phyloP scores from a whole-genome alignment of 2,113 vertebrate species.

The Crotalus helleri region DNA sequence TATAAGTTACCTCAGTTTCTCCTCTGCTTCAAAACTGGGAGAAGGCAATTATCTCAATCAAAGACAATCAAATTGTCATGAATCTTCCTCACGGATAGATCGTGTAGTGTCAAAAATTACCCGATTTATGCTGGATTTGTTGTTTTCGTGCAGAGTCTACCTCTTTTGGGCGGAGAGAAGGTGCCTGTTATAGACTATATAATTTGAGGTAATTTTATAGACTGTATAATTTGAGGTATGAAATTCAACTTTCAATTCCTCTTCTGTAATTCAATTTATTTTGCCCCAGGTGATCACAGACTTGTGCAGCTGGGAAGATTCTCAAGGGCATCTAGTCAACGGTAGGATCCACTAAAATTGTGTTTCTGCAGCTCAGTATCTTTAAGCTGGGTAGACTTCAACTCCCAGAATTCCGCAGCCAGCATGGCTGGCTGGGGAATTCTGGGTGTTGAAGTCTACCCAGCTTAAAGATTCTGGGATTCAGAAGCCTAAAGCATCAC shows the following conservation, averaged over 20 bases:
- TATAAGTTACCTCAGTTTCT: neutral
- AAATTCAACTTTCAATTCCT: neutral
- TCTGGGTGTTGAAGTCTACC: neutral
- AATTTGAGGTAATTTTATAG: neutral
- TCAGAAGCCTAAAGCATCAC: neutral
- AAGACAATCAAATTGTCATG: neutral
- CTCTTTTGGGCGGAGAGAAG: neutral
- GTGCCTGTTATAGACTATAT: neutral
- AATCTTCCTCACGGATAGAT: neutral
- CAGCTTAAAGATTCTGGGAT: neutral
- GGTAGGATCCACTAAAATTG: neutral
- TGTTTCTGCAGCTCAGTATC: neutral
- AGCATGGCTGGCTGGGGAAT: too few species aligned
- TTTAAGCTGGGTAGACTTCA: neutral
- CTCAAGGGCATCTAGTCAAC: neutral
- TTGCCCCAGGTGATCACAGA: neutral
- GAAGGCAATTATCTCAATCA: neutral
- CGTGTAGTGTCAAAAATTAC: neutral
- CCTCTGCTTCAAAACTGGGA: neutral
- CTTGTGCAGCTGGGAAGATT: neutral
- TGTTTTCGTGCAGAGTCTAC: neutral
- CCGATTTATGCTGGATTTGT: neutral
- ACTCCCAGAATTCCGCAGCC: too few species aligned
- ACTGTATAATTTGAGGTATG: neutral
- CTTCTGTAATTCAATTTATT: neutral